A percentile compares a stretch with the other conserved stretches of the same genome.
phyloP scores from a whole-genome alignment of 2,888 invertebrate genomes.

The Gymnocheta viridis region DNA sequence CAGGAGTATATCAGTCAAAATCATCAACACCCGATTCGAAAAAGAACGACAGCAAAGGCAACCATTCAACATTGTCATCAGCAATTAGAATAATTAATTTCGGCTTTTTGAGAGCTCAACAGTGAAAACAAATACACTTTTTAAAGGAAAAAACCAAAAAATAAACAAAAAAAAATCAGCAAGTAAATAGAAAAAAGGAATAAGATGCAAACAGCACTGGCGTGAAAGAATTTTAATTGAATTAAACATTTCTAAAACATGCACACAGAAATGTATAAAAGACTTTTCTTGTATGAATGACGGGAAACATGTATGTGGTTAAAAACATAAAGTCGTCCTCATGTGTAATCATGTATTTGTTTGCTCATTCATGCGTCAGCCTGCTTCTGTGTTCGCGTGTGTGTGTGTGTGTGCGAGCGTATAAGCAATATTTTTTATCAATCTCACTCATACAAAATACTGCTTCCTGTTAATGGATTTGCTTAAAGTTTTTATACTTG shows the following conservation, averaged over 20 bases:
- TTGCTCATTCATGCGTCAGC: background rate
- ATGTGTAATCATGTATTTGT: background rate
- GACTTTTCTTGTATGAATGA: background rate
- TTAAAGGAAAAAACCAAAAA: background rate
- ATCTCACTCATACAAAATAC: background rate
- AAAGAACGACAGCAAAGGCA: background rate
- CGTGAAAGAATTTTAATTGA: background rate
- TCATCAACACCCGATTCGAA: too few species aligned
- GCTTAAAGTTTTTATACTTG: background rate
- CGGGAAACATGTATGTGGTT: background rate
- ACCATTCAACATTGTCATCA: slow-evolving; percentile 35
- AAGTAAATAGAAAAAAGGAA: background rate
- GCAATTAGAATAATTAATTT: slow-evolving; percentile 79
- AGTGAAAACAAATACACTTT: background rate
- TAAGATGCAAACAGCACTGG: background rate
- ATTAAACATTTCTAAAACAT: slow-evolving; percentile 16
- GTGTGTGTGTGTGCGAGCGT: background rate
- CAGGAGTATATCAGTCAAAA: background rate
- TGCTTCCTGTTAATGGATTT: background rate
- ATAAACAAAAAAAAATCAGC: background rate
- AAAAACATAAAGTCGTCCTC: background rate
- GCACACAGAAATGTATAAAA: background rate
- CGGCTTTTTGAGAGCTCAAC: slow-evolving; percentile 56
- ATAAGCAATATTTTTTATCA: background rate
- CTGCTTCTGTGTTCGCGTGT: background rate